Percentiles rank a stretch among this genome's conserved stretches.
Evolutionary conservation across 2,797 vertebrate species (phyloP).

Genomic region (Onychomys leucogaster): DNA sequence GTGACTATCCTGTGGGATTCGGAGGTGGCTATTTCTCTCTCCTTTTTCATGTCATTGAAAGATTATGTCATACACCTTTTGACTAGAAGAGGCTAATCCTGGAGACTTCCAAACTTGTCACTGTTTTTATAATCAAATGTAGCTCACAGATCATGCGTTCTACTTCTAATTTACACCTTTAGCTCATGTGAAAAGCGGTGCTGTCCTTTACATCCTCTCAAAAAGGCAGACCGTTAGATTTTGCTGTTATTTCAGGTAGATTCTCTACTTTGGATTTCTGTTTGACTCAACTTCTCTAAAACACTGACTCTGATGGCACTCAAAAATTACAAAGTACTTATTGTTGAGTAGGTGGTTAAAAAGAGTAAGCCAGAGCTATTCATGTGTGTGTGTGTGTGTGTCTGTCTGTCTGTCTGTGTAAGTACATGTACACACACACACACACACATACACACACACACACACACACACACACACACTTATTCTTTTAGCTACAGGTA

Average conservation of each 20-base stretch:
- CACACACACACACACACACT: background rate
- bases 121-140: slow-evolving; percentile 57
- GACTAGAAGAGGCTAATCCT: slow-evolving; percentile 11
- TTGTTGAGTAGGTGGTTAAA: background rate
- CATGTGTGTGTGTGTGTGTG: background rate
- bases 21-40: background rate
- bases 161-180: background rate
- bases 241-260: too few relatives aligned
- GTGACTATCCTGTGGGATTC: slow-evolving; percentile 3
- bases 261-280: background rate
- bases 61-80: slow-evolving; percentile 32
- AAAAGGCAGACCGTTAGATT: background rate
- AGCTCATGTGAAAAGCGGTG: background rate
- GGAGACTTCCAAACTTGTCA: slow-evolving; percentile 33
- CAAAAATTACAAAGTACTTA: background rate
- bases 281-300: background rate
- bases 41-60: slow-evolving; percentile 2
- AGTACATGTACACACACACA: background rate
- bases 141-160: background rate
- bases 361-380: too few relatives aligned
- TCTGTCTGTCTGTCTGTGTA: background rate
- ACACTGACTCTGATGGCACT: background rate
- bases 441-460: background rate
- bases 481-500: background rate
- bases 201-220: background rate